These are phyloP conservation scores for Microtus ochrogaster DNA, from an alignment of 2,113 vertebrate genomes.

Conservation along the genomic window DNA sequence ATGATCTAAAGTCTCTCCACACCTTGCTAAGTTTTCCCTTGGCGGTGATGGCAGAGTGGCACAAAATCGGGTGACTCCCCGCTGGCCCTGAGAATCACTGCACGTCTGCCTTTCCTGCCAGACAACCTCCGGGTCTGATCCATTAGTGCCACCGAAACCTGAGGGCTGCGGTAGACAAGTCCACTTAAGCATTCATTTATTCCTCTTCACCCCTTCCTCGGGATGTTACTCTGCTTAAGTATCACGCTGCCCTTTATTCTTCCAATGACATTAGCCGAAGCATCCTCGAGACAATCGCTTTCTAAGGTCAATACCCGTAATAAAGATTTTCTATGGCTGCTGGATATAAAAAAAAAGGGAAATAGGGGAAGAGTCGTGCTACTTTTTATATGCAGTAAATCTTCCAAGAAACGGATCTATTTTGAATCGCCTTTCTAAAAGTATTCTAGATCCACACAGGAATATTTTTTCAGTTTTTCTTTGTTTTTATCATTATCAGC, in stretches of 20 bases:
- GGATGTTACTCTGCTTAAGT: background rate
- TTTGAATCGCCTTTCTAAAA: constrained; percentile 54
- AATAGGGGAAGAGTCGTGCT: background rate
- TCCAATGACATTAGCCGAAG: background rate
- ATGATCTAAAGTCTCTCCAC: background rate
- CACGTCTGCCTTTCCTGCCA: background rate
- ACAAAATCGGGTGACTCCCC: accelerated
- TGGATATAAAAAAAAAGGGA: background rate
- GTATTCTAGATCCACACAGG: background rate
- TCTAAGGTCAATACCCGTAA: constrained; percentile 8
- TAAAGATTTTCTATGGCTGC: constrained; percentile 30
- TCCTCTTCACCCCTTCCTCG: background rate
- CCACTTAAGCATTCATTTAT: constrained; percentile 25
- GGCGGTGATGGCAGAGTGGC: too few relatives aligned
- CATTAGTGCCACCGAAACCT: background rate
- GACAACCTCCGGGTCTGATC: background rate
- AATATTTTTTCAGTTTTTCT: background rate
- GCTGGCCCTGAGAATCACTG: background rate
- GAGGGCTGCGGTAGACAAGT: background rate
- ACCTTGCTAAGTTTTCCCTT: background rate
- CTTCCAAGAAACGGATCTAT: constrained; percentile 7
- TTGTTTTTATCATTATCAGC: background rate
- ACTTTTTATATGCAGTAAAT: background rate
- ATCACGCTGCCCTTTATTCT: constrained; percentile 23
- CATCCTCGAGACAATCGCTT: constrained; percentile 14